Evolutionary conservation across 2,113 vertebrate genomes (phyloP), one percentile per base, ranked within the genome.

Genomic region (Mola mola): DNA sequence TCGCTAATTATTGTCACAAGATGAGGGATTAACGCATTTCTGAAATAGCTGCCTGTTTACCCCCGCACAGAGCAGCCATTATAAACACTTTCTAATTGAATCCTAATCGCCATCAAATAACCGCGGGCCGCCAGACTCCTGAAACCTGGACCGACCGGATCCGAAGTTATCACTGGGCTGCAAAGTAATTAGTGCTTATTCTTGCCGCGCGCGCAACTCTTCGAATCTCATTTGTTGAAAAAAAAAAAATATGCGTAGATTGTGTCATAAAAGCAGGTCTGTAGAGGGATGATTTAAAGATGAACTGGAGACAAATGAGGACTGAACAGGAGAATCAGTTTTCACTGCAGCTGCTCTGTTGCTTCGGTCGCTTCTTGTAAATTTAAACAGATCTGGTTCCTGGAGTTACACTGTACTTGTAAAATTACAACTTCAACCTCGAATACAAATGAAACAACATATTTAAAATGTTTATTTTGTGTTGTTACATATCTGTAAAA

Each of bases 61-160:
- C 92, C 92, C 91, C 88, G 83, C 83, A 84, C 91, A 94, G 93
- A 89, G 86, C 90, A 76, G 65, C 92, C 82, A 82, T 92, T 93
- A 94, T 97, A 97, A 98, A 96, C 94, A 92, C 94, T 95, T 98
- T 96, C 93, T 98, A 98, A 99, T 99, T 96, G 96, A 97, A 95
- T 96, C 95, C 92, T 98, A 97, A 98, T 98, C 94, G 92, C 94
- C 91, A 93, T 96, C 93, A 87, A 96, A 99, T 97, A 94, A 94
- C 94, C 87, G 88, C 91, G 86, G 93, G 87, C 89, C 93, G 87
- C 89, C 93, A 92, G 87, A 89, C 93, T 94, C 92, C 92, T 16
- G 37, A 87, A 87, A 85, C 66, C 68, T 77, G 82, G 55, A 77
- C 79, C 66, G 81, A 38, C 46, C 21, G 62, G 77, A 83, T 70